A percentile compares a stretch with the other conserved stretches of the same genome.
phyloP scores from a whole-genome alignment of 2,113 vertebrate genomes.

The Dinomys branickii region DNA sequence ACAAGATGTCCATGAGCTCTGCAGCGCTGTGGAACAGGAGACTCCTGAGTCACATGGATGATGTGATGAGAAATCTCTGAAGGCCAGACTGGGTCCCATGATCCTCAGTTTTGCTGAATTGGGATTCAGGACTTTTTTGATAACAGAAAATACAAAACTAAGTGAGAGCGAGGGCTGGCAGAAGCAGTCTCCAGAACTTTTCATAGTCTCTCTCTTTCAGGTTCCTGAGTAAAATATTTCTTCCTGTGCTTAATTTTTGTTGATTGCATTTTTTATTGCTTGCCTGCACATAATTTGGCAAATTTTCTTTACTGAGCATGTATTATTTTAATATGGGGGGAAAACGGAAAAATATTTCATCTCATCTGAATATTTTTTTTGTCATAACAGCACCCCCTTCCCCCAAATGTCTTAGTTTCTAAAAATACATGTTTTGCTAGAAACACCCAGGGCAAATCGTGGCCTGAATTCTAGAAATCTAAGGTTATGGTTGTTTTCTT shows the following conservation, averaged over 20 bases:
- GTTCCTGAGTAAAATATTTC: not conserved
- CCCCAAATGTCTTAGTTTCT: conserved; percentile 10
- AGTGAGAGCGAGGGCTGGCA: not conserved
- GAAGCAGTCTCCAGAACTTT: not conserved
- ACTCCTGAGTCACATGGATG: too few relatives aligned
- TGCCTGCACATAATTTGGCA: not conserved
- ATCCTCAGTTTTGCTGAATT: not conserved
- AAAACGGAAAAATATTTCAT: not conserved
- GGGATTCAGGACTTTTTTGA: not conserved
- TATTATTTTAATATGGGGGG: conserved; percentile 4
- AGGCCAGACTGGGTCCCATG: not conserved
- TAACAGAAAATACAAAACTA: not conserved
- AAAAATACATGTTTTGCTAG: conserved; percentile 7
- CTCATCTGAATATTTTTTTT: conserved; percentile 11
- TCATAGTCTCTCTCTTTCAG: not conserved
- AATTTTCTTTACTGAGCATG: not conserved
- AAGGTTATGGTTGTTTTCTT: conserved; percentile 44
- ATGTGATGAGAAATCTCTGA: not conserved
- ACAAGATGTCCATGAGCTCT: not conserved
- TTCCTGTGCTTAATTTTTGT: not conserved
- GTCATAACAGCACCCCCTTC: not conserved
- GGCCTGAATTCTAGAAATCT: not conserved
- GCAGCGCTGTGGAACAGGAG: not conserved
- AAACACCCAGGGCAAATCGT: not conserved
- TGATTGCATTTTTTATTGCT: not conserved